These are phyloP conservation scores for Kryptopterus vitreolus DNA, from an alignment of 2,797 vertebrate species.

Conservation along the genomic window DNA sequence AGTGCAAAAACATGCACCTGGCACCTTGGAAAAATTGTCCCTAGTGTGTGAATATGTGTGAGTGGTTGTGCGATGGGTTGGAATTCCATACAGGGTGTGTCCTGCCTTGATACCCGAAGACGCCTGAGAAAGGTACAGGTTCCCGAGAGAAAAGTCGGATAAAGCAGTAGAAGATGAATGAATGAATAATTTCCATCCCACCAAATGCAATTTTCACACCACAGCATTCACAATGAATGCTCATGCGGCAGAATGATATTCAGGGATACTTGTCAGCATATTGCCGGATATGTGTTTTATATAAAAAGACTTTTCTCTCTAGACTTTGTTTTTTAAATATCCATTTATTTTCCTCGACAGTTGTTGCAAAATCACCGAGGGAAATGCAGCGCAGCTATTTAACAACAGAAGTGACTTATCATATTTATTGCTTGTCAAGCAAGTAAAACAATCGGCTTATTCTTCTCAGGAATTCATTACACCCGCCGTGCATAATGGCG, in stretches of 20 bases:
- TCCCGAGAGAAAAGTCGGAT: too few relatives aligned
- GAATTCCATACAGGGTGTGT: too few relatives aligned
- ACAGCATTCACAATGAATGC: not conserved
- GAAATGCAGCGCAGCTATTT: not conserved
- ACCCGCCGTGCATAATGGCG: not conserved
- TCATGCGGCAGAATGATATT: not conserved
- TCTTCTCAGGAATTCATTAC: constrained; percentile 1
- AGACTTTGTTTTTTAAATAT: not conserved
- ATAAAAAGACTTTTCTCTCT: not conserved
- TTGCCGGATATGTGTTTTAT: not conserved
- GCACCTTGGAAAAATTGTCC: too few relatives aligned
- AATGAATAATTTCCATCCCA: not conserved
- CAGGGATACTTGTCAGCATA: constrained; percentile 1
- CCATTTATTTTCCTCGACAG: not conserved
- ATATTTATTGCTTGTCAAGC: constrained; percentile 10
- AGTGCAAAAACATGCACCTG: too few relatives aligned
- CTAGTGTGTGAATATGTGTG: too few relatives aligned
- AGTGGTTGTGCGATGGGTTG: too few relatives aligned
- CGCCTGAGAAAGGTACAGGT: too few relatives aligned
- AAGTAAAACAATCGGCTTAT: not conserved
- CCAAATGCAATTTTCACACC: not conserved
- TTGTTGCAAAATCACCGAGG: not conserved
- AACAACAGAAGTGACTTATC: not conserved
- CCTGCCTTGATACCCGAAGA: too few relatives aligned
- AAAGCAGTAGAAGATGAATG: too few relatives aligned